Base-by-base conservation (phyloP, 92 coral and sea anemone species). In the Palythoa grandiflora region DNA sequence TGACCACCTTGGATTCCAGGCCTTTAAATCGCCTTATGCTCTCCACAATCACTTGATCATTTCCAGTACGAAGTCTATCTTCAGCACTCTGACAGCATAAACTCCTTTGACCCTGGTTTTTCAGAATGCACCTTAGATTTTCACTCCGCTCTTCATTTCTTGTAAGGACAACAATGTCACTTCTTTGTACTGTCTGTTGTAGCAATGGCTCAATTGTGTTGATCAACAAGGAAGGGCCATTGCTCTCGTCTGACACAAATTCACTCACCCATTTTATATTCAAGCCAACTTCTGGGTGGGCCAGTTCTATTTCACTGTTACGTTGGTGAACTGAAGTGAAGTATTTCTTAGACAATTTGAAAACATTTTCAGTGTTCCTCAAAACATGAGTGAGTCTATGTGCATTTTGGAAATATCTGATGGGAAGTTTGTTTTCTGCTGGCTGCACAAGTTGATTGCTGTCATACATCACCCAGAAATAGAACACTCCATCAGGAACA, bases 11-110 rank as follows among this genome's bases (percentile, higher is more conserved):
- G 28, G 28, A 28, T 28, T 28, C 28, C 0, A 28, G 28, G 28
- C 28, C 28, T 63, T 92, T 92, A 8, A 92, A 92, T 0, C 95
- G 71, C 57, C 93, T 71, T 4, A 90, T 73, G 66, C 93, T 92
- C 2, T 92, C 95, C 20, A 92, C 89, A 1, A 68, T 79, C 11
- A 44, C 80, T 2, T 39, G 8, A 8, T 68, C 73, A n/a, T n/a
- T n/a, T n/a, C n/a, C n/a, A n/a, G n/a, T n/a, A n/a, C n/a, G n/a
- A n/a, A n/a, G n/a, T 16, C 54, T 60, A 3, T 59, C 47, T 37
- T 72, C 92, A 0, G 92, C 94, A 70, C n/a, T n/a, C n/a, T n/a
- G n/a, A n/a, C n/a, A n/a, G n/a, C n/a, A n/a, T n/a, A n/a, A n/a
- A n/a, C n/a, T 83, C 38, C 73, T 89, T 6, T 65, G 1, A 7